Conservation (phyloP, 2,797 vertebrate species). For the Chelon auratus region DNA sequence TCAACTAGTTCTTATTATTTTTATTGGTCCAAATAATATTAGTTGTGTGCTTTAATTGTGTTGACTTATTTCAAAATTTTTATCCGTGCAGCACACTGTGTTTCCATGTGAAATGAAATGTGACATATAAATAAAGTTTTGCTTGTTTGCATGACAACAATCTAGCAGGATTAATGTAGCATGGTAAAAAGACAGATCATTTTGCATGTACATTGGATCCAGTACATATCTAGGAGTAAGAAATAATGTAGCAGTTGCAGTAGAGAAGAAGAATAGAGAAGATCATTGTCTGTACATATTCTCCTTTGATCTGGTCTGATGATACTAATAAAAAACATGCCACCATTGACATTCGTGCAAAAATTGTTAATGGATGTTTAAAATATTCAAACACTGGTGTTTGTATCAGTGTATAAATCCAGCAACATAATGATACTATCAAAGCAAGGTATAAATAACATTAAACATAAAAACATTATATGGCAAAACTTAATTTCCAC, state of each 20-base stretch:
- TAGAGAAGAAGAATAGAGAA: background rate
- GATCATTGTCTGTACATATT: background rate
- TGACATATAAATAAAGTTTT: too few relatives aligned
- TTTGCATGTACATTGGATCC: background rate
- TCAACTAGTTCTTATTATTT: too few relatives aligned
- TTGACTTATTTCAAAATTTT: too few relatives aligned
- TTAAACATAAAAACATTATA: background rate
- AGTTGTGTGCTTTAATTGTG: too few relatives aligned
- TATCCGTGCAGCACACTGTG: too few relatives aligned
- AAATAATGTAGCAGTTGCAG: background rate
- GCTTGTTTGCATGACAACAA: constrained; percentile 2
- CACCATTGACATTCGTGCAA: background rate
- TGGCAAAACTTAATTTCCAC: background rate
- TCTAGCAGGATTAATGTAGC: background rate
- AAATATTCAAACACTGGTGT: background rate
- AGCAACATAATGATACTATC: background rate
- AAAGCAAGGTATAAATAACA: background rate
- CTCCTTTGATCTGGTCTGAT: background rate
- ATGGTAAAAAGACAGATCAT: background rate
- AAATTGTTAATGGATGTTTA: background rate
- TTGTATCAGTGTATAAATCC: background rate
- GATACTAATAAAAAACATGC: background rate
- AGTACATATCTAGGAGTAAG: background rate
- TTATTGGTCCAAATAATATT: too few relatives aligned
- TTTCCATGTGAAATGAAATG: too few relatives aligned